Evolutionary conservation across 2,113 vertebrate genomes (phyloP).

Genomic region (Chinchilla lanigera): DNA sequence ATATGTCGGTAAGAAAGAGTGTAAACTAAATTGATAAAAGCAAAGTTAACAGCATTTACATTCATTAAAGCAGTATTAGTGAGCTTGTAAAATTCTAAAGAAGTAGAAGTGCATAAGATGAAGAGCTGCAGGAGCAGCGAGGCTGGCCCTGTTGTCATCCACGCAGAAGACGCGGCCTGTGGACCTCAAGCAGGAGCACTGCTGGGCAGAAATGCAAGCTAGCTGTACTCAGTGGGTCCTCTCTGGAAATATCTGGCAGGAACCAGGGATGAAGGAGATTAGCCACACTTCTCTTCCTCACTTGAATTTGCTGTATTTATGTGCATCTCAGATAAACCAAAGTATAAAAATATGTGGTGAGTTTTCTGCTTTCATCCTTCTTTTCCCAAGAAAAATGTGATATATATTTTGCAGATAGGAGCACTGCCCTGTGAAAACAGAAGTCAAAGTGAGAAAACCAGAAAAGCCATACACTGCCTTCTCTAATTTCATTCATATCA

Average conservation of each 20-base stretch:
- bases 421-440: background rate
- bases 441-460: constrained; percentile 1
- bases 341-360: background rate
- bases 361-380: background rate
- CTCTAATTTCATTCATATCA: constrained; percentile 27
- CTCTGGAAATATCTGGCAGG: background rate
- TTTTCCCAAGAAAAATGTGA: constrained; percentile 24
- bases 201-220: background rate
- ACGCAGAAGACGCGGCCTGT: accelerated
- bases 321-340: background rate
- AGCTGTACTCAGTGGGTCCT: no score
- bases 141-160: accelerated
- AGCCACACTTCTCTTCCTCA: background rate
- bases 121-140: background rate
- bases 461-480: background rate
- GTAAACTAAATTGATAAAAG: background rate
- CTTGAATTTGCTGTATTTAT: background rate
- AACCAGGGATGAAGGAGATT: background rate
- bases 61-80: background rate
- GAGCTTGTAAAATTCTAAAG: background rate
- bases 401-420: background rate
- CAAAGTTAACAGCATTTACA: background rate
- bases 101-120: background rate
- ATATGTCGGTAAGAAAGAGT: background rate
- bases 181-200: accelerated